phyloP scores from a whole-genome alignment of 2,888 invertebrate genomes.

The Spilosoma lubricipeda region DNA sequence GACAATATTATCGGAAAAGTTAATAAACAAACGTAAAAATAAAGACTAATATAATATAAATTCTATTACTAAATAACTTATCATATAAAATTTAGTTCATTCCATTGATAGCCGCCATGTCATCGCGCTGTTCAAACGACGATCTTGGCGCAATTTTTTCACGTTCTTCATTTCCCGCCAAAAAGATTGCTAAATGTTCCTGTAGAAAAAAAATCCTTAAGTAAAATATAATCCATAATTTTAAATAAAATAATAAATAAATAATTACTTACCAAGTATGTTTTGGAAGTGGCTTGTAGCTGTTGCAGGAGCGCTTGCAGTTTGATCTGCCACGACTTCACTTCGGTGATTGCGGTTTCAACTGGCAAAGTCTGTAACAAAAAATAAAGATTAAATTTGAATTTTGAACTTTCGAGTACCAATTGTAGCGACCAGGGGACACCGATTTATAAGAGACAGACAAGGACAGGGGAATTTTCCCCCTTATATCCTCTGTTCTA shows the following conservation, averaged over 20 bases:
- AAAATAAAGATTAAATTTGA: neutral
- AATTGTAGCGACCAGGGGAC: neutral
- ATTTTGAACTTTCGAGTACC: neutral
- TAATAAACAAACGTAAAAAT: neutral
- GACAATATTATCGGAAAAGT: neutral
- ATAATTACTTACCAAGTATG: constrained; percentile 84
- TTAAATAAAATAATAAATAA: neutral
- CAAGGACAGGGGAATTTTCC: too few relatives aligned
- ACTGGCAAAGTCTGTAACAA: constrained; percentile 84
- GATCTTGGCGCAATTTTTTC: constrained; percentile 85
- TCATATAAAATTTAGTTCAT: constrained; percentile 1
- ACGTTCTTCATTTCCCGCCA: constrained; percentile 89
- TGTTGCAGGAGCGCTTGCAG: constrained; percentile 81
- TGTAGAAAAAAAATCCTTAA: constrained; percentile 50
- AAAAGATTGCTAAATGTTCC: constrained; percentile 88
- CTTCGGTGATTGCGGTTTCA: constrained; percentile 87
- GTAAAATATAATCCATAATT: too few relatives aligned
- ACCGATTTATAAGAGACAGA: too few relatives aligned
- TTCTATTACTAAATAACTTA: neutral
- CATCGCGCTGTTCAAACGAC: constrained; percentile 75
- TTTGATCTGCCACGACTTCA: constrained; percentile 77
- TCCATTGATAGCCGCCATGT: constrained; percentile 77
- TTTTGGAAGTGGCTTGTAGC: constrained; percentile 81
- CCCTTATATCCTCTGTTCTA: too few relatives aligned
- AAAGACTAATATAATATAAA: too few relatives aligned